A percentile compares a stretch with the other conserved stretches of the same genome.
Evolutionary conservation across 1,140 invertebrate species (phyloP).

Genomic region (Phocides pigmalion): DNA sequence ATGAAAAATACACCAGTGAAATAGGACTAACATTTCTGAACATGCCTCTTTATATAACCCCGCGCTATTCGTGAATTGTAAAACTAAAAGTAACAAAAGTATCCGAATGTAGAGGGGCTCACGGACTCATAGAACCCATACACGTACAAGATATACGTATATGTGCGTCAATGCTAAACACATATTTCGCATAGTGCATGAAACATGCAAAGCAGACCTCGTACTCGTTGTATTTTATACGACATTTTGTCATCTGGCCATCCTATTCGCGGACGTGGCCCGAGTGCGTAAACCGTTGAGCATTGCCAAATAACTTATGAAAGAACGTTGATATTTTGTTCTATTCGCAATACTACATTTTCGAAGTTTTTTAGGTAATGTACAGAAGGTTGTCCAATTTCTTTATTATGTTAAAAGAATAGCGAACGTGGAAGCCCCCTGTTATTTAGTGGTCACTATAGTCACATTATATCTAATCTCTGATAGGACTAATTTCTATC

Average conservation of each 20-base stretch:
- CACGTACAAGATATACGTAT: slow-evolving; percentile 29
- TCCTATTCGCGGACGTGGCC: slow-evolving; percentile 56
- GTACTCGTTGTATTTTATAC: slow-evolving; percentile 66
- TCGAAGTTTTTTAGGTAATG: too few relatives aligned
- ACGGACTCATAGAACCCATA: slow-evolving; percentile 32
- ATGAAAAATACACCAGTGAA: not conserved
- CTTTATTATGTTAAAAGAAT: too few relatives aligned
- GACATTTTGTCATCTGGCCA: slow-evolving; percentile 74
- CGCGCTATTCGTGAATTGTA: slow-evolving; percentile 18
- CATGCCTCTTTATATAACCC: not conserved
- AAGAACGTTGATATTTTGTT: slow-evolving; percentile 25
- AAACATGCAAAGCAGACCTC: slow-evolving; percentile 62
- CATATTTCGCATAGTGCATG: slow-evolving; percentile 63
- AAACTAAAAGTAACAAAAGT: slow-evolving; percentile 19
- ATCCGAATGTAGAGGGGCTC: slow-evolving; percentile 13
- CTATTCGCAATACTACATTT: slow-evolving; percentile 6
- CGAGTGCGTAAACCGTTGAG: slow-evolving; percentile 56
- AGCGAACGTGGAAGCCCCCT: too few relatives aligned
- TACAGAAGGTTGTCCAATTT: too few relatives aligned
- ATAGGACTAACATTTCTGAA: slow-evolving; percentile 3
- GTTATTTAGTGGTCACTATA: too few relatives aligned
- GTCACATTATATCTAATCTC: too few relatives aligned
- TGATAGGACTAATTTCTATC: too few relatives aligned
- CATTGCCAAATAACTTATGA: slow-evolving; percentile 47
- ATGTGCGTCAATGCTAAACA: slow-evolving; percentile 49